These are phyloP conservation scores for Hydrochoerus hydrochaeris DNA, from an alignment of 2,113 vertebrate species.

Conservation along the genomic window DNA sequence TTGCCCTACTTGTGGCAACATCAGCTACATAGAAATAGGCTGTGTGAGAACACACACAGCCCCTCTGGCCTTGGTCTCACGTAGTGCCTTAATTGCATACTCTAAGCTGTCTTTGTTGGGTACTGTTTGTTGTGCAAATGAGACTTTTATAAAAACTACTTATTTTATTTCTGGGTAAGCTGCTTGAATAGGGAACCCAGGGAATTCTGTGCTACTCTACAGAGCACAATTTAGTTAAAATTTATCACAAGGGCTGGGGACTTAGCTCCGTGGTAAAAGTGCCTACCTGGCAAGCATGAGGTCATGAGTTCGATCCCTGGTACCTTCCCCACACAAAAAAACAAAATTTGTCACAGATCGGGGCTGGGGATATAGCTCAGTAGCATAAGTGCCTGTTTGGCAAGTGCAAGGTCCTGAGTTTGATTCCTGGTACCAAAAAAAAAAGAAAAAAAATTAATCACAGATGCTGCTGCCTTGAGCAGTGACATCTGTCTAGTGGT, in stretches of 20 bases:
- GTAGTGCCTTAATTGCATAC: rapidly evolving
- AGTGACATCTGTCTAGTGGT: too few relatives aligned
- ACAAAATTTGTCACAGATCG: neutral
- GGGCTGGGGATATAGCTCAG: too few relatives aligned
- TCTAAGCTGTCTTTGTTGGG: neutral
- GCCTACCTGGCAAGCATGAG: too few relatives aligned
- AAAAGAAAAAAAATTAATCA: neutral
- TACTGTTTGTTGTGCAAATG: neutral
- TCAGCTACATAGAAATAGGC: neutral
- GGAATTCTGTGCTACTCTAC: neutral
- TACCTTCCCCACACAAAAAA: neutral
- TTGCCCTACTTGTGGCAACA: neutral
- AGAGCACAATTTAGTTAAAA: neutral
- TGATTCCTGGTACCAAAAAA: too few relatives aligned
- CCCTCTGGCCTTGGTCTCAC: neutral
- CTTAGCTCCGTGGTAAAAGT: too few relatives aligned
- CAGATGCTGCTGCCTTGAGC: neutral
- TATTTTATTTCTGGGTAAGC: neutral
- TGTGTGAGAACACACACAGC: neutral
- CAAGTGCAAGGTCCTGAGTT: too few relatives aligned
- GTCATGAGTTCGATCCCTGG: too few relatives aligned
- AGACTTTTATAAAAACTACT: neutral
- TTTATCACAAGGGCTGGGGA: neutral
- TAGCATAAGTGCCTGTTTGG: too few relatives aligned
- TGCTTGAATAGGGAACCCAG: neutral